Evolutionary conservation across 2,113 vertebrate genomes (phyloP), one percentile per base, ranked within the genome.

Genomic region (Bucco capensis): DNA sequence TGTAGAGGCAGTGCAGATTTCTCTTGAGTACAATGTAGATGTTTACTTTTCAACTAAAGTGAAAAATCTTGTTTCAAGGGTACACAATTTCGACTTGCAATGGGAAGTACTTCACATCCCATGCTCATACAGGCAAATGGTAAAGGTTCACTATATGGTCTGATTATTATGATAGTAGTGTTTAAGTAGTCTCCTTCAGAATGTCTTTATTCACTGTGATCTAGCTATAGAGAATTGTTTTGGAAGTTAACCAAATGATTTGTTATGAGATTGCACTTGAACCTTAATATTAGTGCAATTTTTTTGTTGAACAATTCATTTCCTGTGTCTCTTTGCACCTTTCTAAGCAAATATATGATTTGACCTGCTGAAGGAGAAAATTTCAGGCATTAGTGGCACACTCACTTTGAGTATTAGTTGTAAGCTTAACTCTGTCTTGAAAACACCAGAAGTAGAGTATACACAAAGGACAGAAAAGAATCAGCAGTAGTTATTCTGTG

Each of bases 91-190:
- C 71, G n/a, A 24, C 28, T 65, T 47, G 23, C 30, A 47, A 6
- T 28, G n/a, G 35, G 16, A 57, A 78, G 53, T n/a, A 8, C 25
- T 83, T 54, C 1, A 2, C 65, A 21, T 19, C 10, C 28, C 6
- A 2, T 35, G 7, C 8, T 53, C 0, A 0, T 19, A 25, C 3
- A 14, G 62, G 19, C 44, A 75, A 47, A 33, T 4, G 8, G 33
- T 19, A 64, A 64, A 30, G 4, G 3, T 33, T 83, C 30, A 3
- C 11, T 46, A 4, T 1, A 2, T 9, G 51, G 25, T 33, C 7
- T 7, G 6, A 19, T 56, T 22, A 7, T 46, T 12, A 46, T 12
- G 5, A 21, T 12, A 40, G 12, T 24, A 17, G 4, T 49, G 23
- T 31, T 49, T 8, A 27, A 49, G 19, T 44, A 22, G 37, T 23